A percentile compares a stretch with the other conserved stretches of the same genome.
phyloP scores from a whole-genome alignment of 1,140 invertebrate species.

The Lucilia sericata region DNA sequence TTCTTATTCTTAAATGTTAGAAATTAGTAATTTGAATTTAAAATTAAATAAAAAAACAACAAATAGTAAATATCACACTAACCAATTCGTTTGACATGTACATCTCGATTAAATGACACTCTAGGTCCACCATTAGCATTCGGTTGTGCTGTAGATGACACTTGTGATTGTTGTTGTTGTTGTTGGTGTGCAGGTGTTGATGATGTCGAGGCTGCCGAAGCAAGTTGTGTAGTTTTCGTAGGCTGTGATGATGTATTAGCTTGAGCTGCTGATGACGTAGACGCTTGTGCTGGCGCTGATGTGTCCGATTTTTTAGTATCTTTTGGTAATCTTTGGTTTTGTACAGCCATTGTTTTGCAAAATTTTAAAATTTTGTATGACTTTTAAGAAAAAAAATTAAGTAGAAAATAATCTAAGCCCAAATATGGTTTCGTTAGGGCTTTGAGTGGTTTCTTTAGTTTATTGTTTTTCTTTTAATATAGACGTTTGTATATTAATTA shows the following conservation, averaged over 20 bases:
- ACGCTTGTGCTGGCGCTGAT: constrained; percentile 11
- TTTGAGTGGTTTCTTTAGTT: neutral
- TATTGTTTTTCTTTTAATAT: neutral
- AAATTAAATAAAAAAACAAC: neutral
- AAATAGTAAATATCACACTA: constrained; percentile 67
- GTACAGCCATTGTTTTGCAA: constrained; percentile 47
- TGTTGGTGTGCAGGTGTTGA: constrained; percentile 46
- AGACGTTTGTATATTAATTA: neutral
- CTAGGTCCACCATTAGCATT: constrained; percentile 72
- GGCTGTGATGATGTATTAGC: constrained; percentile 17
- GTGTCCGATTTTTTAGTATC: constrained; percentile 24
- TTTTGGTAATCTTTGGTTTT: constrained; percentile 49
- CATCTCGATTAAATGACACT: constrained; percentile 90
- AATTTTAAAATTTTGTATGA: constrained; percentile 44
- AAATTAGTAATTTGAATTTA: neutral
- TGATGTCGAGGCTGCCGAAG: constrained; percentile 12
- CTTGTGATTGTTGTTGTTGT: constrained; percentile 20
- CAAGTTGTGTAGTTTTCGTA: constrained; percentile 2
- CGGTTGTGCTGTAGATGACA: constrained; percentile 47
- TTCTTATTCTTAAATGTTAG: too few species aligned
- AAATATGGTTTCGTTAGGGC: neutral
- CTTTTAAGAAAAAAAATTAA: neutral
- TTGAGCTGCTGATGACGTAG: neutral
- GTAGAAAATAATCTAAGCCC: neutral
- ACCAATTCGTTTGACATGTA: constrained; percentile 89